phyloP scores from a whole-genome alignment of 2,113 vertebrate genomes.

The Eidolon helvum region DNA sequence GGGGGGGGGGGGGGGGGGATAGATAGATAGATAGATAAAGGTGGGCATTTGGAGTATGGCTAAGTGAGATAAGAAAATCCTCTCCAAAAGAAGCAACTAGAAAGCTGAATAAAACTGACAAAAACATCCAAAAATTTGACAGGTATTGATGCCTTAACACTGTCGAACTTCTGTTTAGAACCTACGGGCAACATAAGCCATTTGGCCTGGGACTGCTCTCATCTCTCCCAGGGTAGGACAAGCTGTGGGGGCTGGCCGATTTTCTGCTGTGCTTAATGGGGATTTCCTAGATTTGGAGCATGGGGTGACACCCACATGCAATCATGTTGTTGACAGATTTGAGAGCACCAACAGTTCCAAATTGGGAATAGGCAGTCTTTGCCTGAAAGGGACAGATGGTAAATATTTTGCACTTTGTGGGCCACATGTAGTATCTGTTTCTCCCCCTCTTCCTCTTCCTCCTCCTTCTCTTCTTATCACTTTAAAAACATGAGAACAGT shows the following conservation, averaged over 20 bases:
- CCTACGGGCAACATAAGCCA: neutral
- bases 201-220: no score
- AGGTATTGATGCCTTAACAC: neutral
- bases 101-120: neutral
- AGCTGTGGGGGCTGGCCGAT: no score
- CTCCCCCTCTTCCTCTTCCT: no score
- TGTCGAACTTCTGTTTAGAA: neutral
- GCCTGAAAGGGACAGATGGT: neutral
- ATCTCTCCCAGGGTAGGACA: fast-evolving
- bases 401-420: neutral
- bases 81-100: neutral
- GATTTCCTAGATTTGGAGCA: neutral
- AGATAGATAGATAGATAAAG: neutral
- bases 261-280: neutral
- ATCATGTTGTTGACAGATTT: fast-evolving
- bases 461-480: neutral
- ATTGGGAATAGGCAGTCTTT: neutral
- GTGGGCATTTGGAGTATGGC: neutral
- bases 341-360: neutral
- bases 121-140: neutral
- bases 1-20: no score
- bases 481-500: neutral
- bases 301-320: neutral
- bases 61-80: neutral
- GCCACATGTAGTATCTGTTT: neutral